Evolutionary conservation across 2,797 vertebrate genomes (phyloP).

Genomic region (Artibeus lituratus): DNA sequence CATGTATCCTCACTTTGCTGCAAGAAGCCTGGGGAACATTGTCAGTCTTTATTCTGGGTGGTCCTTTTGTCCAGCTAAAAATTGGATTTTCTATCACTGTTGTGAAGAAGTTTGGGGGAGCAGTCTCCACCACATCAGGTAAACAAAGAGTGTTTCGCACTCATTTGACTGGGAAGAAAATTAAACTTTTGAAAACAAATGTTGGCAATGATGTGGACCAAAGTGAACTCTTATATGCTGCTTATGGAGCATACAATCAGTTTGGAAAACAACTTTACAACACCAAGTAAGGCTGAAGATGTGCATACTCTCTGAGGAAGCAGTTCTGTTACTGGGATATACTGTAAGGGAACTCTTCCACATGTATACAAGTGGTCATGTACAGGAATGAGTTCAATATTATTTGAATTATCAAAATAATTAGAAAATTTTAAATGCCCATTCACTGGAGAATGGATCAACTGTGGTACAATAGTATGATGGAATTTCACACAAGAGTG

Average conservation of each 20-base stretch:
- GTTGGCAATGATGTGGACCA: neutral
- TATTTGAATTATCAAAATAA: constrained; percentile 14
- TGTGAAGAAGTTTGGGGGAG: neutral
- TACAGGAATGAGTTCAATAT: neutral
- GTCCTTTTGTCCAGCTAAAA: neutral
- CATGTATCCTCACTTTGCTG: neutral
- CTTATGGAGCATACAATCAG: neutral
- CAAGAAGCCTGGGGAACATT: neutral
- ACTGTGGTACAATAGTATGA: neutral
- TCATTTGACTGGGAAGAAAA: neutral
- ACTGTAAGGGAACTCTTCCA: neutral
- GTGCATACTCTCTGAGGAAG: neutral
- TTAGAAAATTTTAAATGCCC: neutral
- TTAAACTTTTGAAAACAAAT: neutral
- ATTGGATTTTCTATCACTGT: neutral
- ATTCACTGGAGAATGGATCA: neutral
- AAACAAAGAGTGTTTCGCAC: neutral
- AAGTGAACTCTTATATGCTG: neutral
- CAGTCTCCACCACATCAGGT: neutral
- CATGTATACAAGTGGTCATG: neutral
- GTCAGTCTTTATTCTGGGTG: neutral
- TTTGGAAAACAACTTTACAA: neutral
- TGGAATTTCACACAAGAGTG: neutral
- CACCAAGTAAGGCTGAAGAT: neutral
- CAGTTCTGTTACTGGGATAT: neutral